These are phyloP conservation scores for Pterostichus madidus DNA, from an alignment of 2,888 invertebrate genomes.

Conservation along the genomic window DNA sequence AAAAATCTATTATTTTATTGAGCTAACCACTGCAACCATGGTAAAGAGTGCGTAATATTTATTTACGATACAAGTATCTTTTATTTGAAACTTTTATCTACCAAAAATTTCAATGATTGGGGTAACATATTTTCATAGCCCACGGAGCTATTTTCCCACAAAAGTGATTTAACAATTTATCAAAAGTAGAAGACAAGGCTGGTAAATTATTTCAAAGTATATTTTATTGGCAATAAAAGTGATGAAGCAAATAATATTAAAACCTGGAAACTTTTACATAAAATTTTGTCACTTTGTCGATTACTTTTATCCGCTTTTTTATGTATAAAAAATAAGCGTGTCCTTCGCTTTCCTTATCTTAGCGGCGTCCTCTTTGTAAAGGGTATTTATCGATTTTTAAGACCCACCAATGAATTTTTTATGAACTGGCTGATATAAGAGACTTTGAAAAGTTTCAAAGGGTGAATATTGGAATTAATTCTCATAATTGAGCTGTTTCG, in stretches of 20 bases:
- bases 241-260: background rate
- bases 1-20: no score
- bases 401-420: slow-evolving; percentile 48
- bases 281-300: slow-evolving; percentile 31
- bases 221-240: no score
- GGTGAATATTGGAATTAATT: slow-evolving; percentile 56
- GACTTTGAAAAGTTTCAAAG: slow-evolving; percentile 58
- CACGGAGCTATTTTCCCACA: no score
- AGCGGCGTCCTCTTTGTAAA: background rate
- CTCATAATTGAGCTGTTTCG: slow-evolving; percentile 47
- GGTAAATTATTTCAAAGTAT: no score
- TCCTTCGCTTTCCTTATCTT: slow-evolving; percentile 42
- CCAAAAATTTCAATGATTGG: no score
- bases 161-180: no score
- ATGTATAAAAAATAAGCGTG: slow-evolving; percentile 44
- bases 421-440: slow-evolving; percentile 55
- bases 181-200: no score
- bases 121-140: no score
- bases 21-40: no score
- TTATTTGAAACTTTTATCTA: no score
- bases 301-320: slow-evolving; percentile 26
- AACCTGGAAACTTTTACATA: slow-evolving; percentile 1
- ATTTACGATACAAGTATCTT: no score
- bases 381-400: slow-evolving; percentile 51
- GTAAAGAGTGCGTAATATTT: no score